These are phyloP conservation scores for Ornithoptera priamus DNA, from an alignment of 2,888 invertebrate genomes.

Conservation along the genomic window DNA sequence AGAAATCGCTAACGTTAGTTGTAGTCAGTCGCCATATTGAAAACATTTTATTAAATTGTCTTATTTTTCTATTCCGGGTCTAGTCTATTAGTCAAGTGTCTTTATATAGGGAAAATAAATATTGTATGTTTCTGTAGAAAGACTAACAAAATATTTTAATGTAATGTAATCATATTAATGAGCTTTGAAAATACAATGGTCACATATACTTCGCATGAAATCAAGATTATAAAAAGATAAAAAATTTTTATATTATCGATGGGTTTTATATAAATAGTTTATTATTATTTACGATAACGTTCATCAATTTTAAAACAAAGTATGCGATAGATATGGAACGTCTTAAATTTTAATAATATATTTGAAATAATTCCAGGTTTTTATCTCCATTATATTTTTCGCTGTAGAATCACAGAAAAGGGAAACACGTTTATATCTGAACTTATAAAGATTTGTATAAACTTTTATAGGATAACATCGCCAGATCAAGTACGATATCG, in stretches of 20 bases:
- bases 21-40: conserved; percentile 35
- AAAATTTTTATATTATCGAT: background rate
- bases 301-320: background rate
- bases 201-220: background rate
- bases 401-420: conserved; percentile 43
- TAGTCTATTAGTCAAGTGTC: conserved; percentile 1
- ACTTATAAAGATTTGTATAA: conserved; percentile 25
- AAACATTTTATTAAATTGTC: conserved; percentile 22
- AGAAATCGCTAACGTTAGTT: conserved; percentile 40
- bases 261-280: background rate
- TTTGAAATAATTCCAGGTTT: conserved; percentile 27
- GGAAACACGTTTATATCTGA: conserved; percentile 35
- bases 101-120: background rate
- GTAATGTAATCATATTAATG: background rate
- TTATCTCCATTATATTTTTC: conserved; percentile 20
- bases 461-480: conserved; percentile 34
- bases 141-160: conserved; percentile 1
- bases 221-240: background rate
- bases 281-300: conserved; percentile 1
- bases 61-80: conserved; percentile 14
- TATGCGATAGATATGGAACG: background rate
- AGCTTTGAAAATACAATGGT: background rate
- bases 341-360: background rate
- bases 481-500: conserved; percentile 48
- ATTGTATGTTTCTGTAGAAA: background rate